These are phyloP conservation scores for Onychostoma macrolepis DNA, from an alignment of 2,113 vertebrate species.

Conservation along the genomic window DNA sequence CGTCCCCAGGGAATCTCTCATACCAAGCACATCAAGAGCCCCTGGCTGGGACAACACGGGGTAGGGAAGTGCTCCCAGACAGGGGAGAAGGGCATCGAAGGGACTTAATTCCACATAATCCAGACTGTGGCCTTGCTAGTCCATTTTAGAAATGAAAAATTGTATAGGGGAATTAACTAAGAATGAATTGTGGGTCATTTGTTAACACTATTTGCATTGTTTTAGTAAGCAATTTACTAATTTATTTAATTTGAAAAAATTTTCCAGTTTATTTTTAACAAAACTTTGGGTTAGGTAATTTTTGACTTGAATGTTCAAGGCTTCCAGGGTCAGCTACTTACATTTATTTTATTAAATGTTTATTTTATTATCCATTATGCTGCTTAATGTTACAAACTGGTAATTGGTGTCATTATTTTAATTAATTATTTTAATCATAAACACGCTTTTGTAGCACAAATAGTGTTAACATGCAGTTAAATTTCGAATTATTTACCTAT, in stretches of 20 bases:
- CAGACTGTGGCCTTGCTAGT: background rate
- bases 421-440: no score
- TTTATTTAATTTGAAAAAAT: background rate
- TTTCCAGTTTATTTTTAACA: background rate
- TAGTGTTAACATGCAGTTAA: no score
- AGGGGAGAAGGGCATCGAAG: background rate
- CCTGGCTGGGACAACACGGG: background rate
- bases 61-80: background rate
- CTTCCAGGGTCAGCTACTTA: background rate
- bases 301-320: background rate
- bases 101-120: background rate
- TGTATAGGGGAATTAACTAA: background rate
- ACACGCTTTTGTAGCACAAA: no score
- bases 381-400: background rate
- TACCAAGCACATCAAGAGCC: slow-evolving; percentile 45
- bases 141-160: background rate
- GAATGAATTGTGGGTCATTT: background rate
- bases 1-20: slow-evolving; percentile 61
- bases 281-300: background rate
- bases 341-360: background rate
- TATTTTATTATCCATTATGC: no score
- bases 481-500: no score
- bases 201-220: background rate
- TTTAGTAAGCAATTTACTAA: no score
- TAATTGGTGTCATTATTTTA: no score